Evolutionary conservation across 2,113 vertebrate species (phyloP).

Genomic region (Glaucidium brasilianum): DNA sequence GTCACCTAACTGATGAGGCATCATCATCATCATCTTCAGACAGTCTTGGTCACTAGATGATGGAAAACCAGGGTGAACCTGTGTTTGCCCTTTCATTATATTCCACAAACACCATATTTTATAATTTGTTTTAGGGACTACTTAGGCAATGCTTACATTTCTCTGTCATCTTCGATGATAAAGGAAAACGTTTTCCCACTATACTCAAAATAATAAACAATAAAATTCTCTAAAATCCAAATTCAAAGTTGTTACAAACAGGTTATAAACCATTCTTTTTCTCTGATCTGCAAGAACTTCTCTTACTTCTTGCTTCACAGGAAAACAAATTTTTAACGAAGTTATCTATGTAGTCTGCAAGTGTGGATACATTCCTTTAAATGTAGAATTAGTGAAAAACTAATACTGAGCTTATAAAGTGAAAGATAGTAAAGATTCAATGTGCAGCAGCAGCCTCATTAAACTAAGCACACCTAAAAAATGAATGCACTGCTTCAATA

Average conservation of each 20-base stretch:
- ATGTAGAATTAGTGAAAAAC: conserved; percentile 12
- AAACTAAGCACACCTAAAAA: not conserved
- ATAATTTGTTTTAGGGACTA: conserved; percentile 26
- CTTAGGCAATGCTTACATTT: conserved; percentile 30
- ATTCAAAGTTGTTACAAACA: not conserved
- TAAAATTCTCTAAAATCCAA: not conserved
- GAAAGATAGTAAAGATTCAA: conserved; percentile 45
- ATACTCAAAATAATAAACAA: not conserved
- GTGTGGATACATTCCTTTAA: not conserved
- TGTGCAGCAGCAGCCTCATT: conserved; percentile 9
- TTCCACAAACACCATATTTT: conserved; percentile 24
- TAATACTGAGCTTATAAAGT: not conserved
- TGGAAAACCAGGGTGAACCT: conserved; percentile 28
- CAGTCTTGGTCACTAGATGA: not conserved
- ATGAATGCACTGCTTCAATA: not conserved
- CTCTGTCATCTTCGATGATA: not conserved
- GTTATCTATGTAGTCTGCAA: not conserved
- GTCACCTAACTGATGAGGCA: not conserved
- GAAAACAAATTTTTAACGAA: not conserved
- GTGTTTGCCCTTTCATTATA: conserved; percentile 17
- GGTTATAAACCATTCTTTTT: not conserved
- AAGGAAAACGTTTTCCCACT: not conserved
- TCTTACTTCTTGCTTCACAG: not conserved
- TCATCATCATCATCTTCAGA: not conserved
- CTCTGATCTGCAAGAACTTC: not conserved